Conservation (phyloP, 2,888 invertebrate species). For the Brenthis hecate region DNA sequence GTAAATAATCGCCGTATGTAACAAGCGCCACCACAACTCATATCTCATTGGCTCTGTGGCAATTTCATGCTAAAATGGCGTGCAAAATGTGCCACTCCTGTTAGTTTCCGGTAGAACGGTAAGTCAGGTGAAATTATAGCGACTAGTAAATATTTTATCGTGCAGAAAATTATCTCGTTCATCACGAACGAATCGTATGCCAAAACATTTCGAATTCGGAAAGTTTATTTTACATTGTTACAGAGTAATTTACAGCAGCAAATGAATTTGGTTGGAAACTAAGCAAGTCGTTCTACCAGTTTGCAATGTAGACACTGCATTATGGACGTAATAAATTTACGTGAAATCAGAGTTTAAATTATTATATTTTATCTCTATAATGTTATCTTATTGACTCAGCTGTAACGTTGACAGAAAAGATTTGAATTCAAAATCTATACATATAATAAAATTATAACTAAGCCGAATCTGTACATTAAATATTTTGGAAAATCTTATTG, state of each 20-base stretch:
- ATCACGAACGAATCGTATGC: constrained; percentile 46
- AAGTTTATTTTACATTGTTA: constrained; percentile 36
- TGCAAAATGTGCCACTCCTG: constrained; percentile 58
- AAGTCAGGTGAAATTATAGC: constrained; percentile 68
- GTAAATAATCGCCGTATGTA: constrained; percentile 33
- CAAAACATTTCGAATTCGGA: constrained; percentile 46
- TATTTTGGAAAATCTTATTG: too few species aligned
- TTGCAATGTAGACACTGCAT: constrained; percentile 10
- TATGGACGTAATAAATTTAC: constrained; percentile 15
- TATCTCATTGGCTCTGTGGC: constrained; percentile 43
- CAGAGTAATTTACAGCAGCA: constrained; percentile 29
- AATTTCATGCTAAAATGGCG: constrained; percentile 56
- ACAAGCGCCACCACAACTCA: constrained; percentile 47
- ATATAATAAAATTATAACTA: too few species aligned
- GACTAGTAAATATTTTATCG: constrained; percentile 49
- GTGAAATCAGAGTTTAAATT: not conserved
- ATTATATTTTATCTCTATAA: not conserved
- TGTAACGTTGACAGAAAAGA: not conserved
- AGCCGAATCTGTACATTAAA: too few species aligned
- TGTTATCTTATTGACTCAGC: not conserved
- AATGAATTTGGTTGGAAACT: constrained; percentile 34
- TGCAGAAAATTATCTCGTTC: constrained; percentile 62
- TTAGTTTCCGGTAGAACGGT: constrained; percentile 53
- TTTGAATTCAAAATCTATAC: not conserved
- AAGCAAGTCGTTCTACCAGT: constrained; percentile 25